phyloP scores from a whole-genome alignment of 2,797 vertebrate species.

The Selene dorsalis region DNA sequence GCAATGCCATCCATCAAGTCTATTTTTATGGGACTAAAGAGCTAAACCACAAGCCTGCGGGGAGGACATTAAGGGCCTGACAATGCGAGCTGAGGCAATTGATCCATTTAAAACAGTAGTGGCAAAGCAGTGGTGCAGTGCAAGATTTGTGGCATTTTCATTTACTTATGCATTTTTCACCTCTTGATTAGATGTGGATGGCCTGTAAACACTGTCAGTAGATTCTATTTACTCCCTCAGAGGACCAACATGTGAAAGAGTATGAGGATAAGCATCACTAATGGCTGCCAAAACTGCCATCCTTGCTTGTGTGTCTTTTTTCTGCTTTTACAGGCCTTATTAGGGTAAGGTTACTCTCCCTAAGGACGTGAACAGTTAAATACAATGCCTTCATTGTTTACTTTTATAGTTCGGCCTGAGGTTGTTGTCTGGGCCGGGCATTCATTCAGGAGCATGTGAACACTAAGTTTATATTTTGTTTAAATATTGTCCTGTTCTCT shows the following conservation, averaged over 20 bases:
- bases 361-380: slow-evolving; percentile 34
- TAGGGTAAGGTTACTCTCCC: slow-evolving; percentile 18
- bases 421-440: not conserved
- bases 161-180: slow-evolving; percentile 72
- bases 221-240: slow-evolving; percentile 60
- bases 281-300: slow-evolving; percentile 32
- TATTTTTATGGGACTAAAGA: slow-evolving; percentile 76
- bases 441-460: not conserved
- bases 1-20: slow-evolving; percentile 77
- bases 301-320: slow-evolving; percentile 40
- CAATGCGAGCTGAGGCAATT: slow-evolving; percentile 69
- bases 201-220: slow-evolving; percentile 66
- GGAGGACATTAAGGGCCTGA: slow-evolving; percentile 76
- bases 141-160: slow-evolving; percentile 75
- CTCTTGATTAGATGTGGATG: slow-evolving; percentile 72
- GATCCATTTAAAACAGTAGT: slow-evolving; percentile 76
- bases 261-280: slow-evolving; percentile 45
- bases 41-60: slow-evolving; percentile 72
- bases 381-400: slow-evolving; percentile 29
- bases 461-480: not conserved
- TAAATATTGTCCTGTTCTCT: not conserved
- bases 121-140: slow-evolving; percentile 44
- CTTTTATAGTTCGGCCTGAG: not conserved
- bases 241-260: slow-evolving; percentile 48
- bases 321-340: slow-evolving; percentile 33